These are phyloP conservation scores for Rhagoletis zephyria DNA, from an alignment of 1,140 invertebrate genomes.

Conservation along the genomic window DNA sequence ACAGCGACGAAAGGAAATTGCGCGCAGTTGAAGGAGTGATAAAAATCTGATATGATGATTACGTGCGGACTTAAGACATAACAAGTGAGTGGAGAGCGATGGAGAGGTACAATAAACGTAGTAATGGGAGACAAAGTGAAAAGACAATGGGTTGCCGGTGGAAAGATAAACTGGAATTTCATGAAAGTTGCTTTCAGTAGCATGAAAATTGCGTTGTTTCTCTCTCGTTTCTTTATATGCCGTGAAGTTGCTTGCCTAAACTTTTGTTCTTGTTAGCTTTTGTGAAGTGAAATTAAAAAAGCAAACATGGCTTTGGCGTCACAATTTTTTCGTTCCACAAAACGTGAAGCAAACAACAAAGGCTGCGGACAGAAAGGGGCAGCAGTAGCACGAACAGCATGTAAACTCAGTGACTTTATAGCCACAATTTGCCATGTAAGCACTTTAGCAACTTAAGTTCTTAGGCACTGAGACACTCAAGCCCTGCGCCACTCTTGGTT, in stretches of 20 bases:
- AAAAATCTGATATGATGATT: background rate
- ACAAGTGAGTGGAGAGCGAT: background rate
- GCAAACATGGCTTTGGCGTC: background rate
- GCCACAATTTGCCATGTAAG: background rate
- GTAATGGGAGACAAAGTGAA: background rate
- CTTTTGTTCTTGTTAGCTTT: background rate
- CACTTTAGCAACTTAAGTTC: background rate
- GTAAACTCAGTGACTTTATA: conserved; percentile 10
- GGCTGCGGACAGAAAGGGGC: background rate
- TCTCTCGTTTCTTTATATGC: background rate
- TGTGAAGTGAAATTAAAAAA: background rate
- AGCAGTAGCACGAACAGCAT: background rate
- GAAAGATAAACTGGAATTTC: background rate
- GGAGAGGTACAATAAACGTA: background rate
- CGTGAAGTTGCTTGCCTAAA: too few relatives aligned
- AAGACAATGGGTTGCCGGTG: background rate
- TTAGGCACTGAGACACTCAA: background rate
- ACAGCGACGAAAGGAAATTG: background rate
- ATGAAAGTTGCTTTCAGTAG: background rate
- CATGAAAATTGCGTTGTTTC: background rate
- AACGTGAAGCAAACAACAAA: background rate
- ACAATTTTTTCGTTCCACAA: background rate
- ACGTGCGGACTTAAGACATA: background rate
- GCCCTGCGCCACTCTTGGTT: background rate
- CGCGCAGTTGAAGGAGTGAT: background rate